Conservation (phyloP, 2,797 vertebrate species). For the Babyrousa celebensis region DNA sequence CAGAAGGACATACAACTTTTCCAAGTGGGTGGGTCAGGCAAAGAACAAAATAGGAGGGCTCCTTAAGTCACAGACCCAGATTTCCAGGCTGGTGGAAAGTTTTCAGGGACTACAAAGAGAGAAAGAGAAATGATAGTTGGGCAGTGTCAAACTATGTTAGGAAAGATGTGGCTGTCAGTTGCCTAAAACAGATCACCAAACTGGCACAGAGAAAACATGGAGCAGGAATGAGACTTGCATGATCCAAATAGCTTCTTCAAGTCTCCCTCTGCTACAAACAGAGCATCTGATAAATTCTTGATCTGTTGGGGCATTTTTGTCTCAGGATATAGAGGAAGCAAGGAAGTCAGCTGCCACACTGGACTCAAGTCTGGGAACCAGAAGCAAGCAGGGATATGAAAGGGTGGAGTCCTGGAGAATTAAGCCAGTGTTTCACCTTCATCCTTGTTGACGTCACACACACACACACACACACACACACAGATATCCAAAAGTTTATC, state of each 20-base stretch:
- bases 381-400: not conserved
- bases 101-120: not conserved
- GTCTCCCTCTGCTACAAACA: not conserved
- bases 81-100: not conserved
- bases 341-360: not conserved
- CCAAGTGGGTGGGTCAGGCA: not conserved
- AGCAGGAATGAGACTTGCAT: not conserved
- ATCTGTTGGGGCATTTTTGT: slow-evolving; percentile 29
- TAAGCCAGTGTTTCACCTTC: not conserved
- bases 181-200: not conserved
- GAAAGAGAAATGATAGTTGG: not conserved
- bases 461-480: not conserved
- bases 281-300: slow-evolving; percentile 35
- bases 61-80: not conserved
- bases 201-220: not conserved
- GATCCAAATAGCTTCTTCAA: not conserved
- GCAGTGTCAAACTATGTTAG: not conserved
- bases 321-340: slow-evolving; percentile 27
- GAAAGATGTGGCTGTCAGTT: not conserved
- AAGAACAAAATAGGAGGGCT: not conserved
- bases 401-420: not conserved
- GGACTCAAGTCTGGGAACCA: not conserved
- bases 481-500: not conserved
- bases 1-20: not conserved
- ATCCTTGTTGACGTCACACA: not conserved